phyloP scores from a whole-genome alignment of 2,888 invertebrate species.

The Junonia oenone region DNA sequence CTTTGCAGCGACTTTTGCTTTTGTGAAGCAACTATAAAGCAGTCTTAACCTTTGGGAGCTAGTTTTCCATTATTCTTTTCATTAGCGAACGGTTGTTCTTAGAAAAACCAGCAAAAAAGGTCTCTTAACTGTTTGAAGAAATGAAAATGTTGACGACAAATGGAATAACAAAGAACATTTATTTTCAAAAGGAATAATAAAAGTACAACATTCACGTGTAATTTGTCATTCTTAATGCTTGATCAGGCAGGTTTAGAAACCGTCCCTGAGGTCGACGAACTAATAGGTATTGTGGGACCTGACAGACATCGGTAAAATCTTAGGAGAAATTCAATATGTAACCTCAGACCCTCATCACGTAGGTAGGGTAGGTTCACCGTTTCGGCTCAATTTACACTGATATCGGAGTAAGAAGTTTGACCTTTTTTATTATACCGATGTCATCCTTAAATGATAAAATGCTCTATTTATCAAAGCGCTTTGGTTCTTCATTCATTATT shows the following conservation, averaged over 20 bases:
- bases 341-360: conserved; percentile 21
- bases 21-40: no score
- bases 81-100: no score
- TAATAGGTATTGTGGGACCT: conserved; percentile 5
- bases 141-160: background rate
- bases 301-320: conserved; percentile 21
- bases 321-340: conserved; percentile 23
- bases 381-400: conserved; percentile 22
- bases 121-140: background rate
- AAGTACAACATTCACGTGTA: conserved; percentile 1
- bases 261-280: conserved; percentile 9
- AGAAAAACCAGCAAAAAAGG: no score
- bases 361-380: conserved; percentile 15
- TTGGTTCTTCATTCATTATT: background rate
- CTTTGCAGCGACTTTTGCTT: background rate
- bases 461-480: background rate
- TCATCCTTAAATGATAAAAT: conserved; percentile 4
- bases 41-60: no score
- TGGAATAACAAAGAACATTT: background rate
- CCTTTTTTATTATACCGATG: conserved; percentile 20
- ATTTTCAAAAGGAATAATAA: background rate
- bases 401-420: conserved; percentile 22
- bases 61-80: no score
- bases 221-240: conserved; percentile 14
- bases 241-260: conserved; percentile 11